A percentile compares a stretch with the other conserved stretches of the same genome.
phyloP scores from a whole-genome alignment of 37 sponge, comb jelly and placozoan species.

The Diacarnus erythraeanus region DNA sequence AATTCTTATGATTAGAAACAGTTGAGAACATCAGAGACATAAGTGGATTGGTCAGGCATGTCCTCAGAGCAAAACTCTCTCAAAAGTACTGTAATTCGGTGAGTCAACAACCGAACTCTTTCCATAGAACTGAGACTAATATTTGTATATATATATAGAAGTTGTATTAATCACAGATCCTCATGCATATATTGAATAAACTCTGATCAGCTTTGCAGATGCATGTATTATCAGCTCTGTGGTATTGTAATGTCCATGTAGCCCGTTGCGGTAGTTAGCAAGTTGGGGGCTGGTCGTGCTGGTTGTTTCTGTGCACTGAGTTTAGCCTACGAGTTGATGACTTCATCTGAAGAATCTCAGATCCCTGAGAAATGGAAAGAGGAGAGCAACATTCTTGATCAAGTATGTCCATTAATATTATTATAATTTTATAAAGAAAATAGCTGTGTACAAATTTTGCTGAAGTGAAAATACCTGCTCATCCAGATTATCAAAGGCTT shows the following conservation, averaged over 20 bases:
- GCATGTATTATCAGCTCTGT: neutral
- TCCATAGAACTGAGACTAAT: neutral
- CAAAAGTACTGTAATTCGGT: neutral
- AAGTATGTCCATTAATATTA: slow-evolving; percentile 14
- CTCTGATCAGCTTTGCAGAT: no score
- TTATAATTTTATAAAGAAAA: neutral
- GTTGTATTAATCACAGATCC: no score
- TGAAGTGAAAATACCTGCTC: neutral
- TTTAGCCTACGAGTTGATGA: slow-evolving; percentile 45
- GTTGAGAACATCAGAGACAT: neutral
- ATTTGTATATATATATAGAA: no score
- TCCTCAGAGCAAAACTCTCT: neutral
- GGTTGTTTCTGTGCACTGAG: slow-evolving; percentile 55
- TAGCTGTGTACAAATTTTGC: neutral
- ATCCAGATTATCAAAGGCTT: slow-evolving; percentile 56
- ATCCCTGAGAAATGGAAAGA: slow-evolving; percentile 6
- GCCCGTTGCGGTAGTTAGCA: slow-evolving; percentile 52
- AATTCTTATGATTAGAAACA: neutral
- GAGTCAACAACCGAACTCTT: neutral
- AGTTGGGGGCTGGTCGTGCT: slow-evolving; percentile 48
- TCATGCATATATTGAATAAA: neutral
- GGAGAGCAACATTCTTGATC: slow-evolving; percentile 53
- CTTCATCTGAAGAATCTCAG: neutral
- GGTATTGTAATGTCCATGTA: neutral
- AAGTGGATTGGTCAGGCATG: neutral